phyloP scores from a whole-genome alignment of 2,797 vertebrate genomes.

The Cyclura pinguis region DNA sequence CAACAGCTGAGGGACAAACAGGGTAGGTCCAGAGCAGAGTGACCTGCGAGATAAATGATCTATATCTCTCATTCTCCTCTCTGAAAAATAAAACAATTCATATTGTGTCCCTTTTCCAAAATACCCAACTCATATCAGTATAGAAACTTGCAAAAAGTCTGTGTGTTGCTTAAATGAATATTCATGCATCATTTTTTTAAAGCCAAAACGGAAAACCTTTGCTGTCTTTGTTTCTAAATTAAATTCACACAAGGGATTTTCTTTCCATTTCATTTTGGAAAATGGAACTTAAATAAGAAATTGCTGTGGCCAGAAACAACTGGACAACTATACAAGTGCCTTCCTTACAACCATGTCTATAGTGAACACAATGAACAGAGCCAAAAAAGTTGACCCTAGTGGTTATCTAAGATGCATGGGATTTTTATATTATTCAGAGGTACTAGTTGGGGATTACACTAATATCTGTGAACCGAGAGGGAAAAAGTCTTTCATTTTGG shows the following conservation, averaged over 20 bases:
- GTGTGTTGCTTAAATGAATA: constrained; percentile 7
- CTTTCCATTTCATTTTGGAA: neutral
- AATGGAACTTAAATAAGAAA: no score
- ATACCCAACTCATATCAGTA: neutral
- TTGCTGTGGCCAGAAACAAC: rapidly evolving
- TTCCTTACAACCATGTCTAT: rapidly evolving
- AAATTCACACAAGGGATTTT: neutral
- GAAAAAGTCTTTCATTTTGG: neutral
- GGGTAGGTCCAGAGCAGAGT: neutral
- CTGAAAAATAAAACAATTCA: neutral
- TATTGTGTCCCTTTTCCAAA: constrained; percentile 1
- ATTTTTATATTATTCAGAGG: rapidly evolving
- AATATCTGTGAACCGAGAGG: neutral
- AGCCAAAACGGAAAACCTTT: constrained; percentile 1
- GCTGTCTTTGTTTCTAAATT: constrained; percentile 2
- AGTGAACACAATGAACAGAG: rapidly evolving
- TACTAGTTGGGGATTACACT: no score
- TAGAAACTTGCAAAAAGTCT: neutral
- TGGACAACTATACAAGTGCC: neutral
- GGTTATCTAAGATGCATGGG: rapidly evolving
- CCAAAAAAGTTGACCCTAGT: rapidly evolving
- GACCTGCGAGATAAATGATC: neutral
- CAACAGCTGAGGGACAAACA: neutral
- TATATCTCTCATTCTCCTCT: neutral
- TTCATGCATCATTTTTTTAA: neutral